Base-by-base conservation (phyloP, 2,113 vertebrate species). In the Nothobranchius furzeri region DNA sequence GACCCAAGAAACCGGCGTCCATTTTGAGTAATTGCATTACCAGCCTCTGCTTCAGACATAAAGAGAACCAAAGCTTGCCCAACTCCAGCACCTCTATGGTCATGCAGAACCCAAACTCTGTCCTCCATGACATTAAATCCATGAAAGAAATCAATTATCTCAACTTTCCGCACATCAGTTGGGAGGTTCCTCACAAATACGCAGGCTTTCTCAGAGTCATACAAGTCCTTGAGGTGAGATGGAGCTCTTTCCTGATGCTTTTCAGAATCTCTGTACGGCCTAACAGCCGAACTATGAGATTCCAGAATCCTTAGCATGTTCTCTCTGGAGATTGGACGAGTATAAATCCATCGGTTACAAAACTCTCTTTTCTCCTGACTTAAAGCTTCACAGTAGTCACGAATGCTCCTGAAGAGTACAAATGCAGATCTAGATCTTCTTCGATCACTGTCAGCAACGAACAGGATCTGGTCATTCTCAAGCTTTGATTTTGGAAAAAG, bases 31-130 rank as follows among this genome's bases (percentile, higher is more conserved):
- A 96, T 93, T 51, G 95, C 96, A 88, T 90, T 93, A 81, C 86
- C 60, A 11, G 96, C 96, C 76, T 96, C 92, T 43, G 93, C 91
- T 93, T 97, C 96, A 68, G 95, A 93, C 60, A 81, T 91, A 73
- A 99, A 98, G 64, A 88, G 93, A 76, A 98, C 93, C 88, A 99
- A 79, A 30, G 95, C 96, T 92, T 98, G 95, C 71, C 97, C 97
- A 62, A 96, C 86, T 70, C 96, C 96, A 87, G 92, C 77, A 75
- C 96, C 97, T 87, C 92, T 92, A 46, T 93, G 91, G 80, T 97
- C 96, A 85, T 81, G 92, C 37, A 98, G 91, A 85, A 99, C 89
- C 68, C 90, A 86, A 85, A 98, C 93, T 55, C 92, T 93, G 79
- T 95, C 91, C 64, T 99, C 94, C 0, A 91, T 86, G 78, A 98